Evolutionary conservation across 2,888 invertebrate species (phyloP), one percentile per base, ranked within the genome.

Genomic region (Operophtera brumata): DNA sequence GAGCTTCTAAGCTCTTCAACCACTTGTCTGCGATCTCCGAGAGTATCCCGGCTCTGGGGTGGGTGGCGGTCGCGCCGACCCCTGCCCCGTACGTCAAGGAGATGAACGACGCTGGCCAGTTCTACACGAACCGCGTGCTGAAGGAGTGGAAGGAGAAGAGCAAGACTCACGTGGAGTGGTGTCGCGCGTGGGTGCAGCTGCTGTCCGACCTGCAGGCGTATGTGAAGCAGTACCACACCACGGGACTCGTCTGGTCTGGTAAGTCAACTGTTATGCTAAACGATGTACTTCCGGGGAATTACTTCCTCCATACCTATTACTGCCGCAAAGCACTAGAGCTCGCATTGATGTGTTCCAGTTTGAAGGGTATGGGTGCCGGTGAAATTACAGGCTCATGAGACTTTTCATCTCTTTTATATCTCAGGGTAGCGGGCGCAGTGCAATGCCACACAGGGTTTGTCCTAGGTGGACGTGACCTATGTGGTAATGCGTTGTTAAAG

Each of bases 61-160:
- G 99, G 99, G 97, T 99, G 48, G 94, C 96, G 37, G 94, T 99
- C 92, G 87, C 94, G 14, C 97, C 98, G 2, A 95, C 98, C 0
- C 99, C 99, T 0, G 96, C 95, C 1, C 99, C 99, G 0, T 97
- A 96, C 80, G 95, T 99, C 12, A 99, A 99, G 87, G 99, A 99
- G 86, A 98, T 99, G 97, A 95, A 96, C 70, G 99, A 99, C 81
- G 97, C 99, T 8, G 97, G 98, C 1, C 97, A 97, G 88, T 99
- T 99, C 89, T 99, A 98, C 87, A 96, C 97, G 52, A 99, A 99
- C 91, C 94, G 99, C 61, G 99, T 99, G 35, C 91, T 99, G 56
- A 99, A 98, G 85, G 99, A 99, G 63, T 98, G 96, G 96, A 99
- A 98, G 84, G 98, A 98, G 78, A 98, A 97, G 86, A 94, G 98